A percentile compares a stretch with the other conserved stretches of the same genome.
phyloP scores from a whole-genome alignment of 2,113 vertebrate species.

The Ia io region DNA sequence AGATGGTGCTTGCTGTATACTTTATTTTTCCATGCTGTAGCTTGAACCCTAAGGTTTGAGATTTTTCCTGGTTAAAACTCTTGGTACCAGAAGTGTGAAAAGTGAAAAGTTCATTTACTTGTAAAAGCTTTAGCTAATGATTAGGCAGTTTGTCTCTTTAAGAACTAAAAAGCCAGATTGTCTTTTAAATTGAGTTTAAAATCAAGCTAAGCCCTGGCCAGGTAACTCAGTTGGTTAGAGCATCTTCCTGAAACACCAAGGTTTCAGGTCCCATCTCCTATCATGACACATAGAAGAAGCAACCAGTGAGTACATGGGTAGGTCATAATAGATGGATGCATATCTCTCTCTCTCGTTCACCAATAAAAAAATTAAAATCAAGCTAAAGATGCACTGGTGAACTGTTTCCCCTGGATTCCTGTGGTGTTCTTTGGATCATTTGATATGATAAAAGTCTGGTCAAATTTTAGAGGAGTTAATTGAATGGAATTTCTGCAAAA shows the following conservation, averaged over 20 bases:
- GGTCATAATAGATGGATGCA: background rate
- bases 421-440: constrained; percentile 48
- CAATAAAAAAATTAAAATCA: background rate
- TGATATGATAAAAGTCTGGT: constrained; percentile 45
- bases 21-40: constrained; percentile 31
- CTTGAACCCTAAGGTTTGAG: constrained; percentile 44
- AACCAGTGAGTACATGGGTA: background rate
- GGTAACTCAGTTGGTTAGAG: background rate
- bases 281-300: background rate
- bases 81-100: constrained; percentile 26
- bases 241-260: background rate
- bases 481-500: constrained; percentile 56
- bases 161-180: background rate
- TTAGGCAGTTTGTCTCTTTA: constrained; percentile 39
- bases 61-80: constrained; percentile 44
- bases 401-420: constrained; percentile 42
- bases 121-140: background rate
- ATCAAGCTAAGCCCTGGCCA: constrained; percentile 21
- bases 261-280: background rate
- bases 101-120: constrained; percentile 40
- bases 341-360: background rate
- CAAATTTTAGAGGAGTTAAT: constrained; percentile 43
- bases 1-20: constrained; percentile 27
- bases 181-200: constrained; percentile 44
- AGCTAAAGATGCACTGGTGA: constrained; percentile 40